Conservation (phyloP, 2,797 vertebrate genomes). For the Hyperoplus immaculatus region DNA sequence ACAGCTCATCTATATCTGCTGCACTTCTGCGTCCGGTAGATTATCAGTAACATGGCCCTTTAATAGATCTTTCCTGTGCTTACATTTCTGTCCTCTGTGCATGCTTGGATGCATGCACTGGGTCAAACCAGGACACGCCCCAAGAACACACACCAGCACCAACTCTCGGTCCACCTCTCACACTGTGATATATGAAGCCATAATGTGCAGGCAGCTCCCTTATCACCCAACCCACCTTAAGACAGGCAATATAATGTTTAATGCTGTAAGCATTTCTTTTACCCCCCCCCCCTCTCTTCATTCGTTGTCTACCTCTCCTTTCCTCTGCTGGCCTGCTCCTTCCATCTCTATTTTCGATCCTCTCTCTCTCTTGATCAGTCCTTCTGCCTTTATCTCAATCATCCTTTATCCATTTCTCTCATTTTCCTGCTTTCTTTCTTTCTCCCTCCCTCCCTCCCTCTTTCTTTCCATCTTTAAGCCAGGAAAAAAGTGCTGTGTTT, state of each 20-base stretch:
- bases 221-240: slow-evolving; percentile 28
- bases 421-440: background rate
- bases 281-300: background rate
- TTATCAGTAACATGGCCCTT: background rate
- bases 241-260: slow-evolving; percentile 43
- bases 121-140: slow-evolving; percentile 34
- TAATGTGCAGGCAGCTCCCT: slow-evolving; percentile 35
- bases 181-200: slow-evolving; percentile 33
- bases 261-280: slow-evolving; percentile 31
- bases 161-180: slow-evolving; percentile 13
- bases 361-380: background rate
- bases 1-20: background rate
- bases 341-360: slow-evolving; percentile 19
- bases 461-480: slow-evolving; percentile 30
- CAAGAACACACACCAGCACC: background rate
- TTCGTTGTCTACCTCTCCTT: background rate
- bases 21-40: background rate
- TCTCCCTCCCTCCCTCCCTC: background rate
- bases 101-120: background rate
- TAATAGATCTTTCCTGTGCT: background rate
- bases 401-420: slow-evolving; percentile 14
- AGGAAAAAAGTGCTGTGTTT: slow-evolving; percentile 77
- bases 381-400: background rate
- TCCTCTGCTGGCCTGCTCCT: background rate
- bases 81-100: background rate